Evolutionary conservation across 2,888 invertebrate species (phyloP), one percentile per base, ranked within the genome.

Genomic region (Hemaris fuciformis): DNA sequence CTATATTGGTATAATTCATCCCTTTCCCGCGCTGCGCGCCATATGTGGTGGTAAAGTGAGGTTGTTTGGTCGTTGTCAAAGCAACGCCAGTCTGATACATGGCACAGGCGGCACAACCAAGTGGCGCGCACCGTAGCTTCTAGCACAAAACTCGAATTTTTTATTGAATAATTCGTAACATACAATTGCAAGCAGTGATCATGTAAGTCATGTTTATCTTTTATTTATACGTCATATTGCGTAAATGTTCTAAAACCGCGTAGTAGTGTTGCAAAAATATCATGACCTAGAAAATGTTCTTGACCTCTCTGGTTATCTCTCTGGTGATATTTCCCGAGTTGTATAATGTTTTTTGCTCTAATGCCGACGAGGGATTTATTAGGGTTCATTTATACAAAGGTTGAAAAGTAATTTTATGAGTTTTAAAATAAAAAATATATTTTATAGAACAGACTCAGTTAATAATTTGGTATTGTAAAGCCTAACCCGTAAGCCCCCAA

Each of bases 61-160:
- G 88, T 88, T 91, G 91, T 91, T 91, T 85, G 81, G 80, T 79
- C 85, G 91, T 91, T 87, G 91, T 85, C 87, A 84, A 70, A 81
- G 90, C 91, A 91, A 92, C 91, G 83, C 83, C 79, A 83, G 86
- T 81, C 80, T 81, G 77, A 89, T 84, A 90, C 87, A 87, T 78
- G 81, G 75, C 80, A 80, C 79, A 76, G 79, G 80, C 80, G 79
- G 74, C 77, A 74, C 76, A 79, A 34, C 41, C 73, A 80, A 72
- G 82, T 80, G 80, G 80, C 87, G 85, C 82, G 79, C 73, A 71
- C 77, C 65, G 66, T 73, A 75, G 75, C 85, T 84, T 87, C 84
- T 83, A 85, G 67, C 79, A 82, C 80, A 82, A 81, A 84, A 83
- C 70, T 68, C 66, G 76, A 75, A 60, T 60, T 34, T 15, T 60